These are phyloP conservation scores for Synanthedon tipuliformis DNA, from an alignment of 2,888 invertebrate genomes.

Conservation along the genomic window DNA sequence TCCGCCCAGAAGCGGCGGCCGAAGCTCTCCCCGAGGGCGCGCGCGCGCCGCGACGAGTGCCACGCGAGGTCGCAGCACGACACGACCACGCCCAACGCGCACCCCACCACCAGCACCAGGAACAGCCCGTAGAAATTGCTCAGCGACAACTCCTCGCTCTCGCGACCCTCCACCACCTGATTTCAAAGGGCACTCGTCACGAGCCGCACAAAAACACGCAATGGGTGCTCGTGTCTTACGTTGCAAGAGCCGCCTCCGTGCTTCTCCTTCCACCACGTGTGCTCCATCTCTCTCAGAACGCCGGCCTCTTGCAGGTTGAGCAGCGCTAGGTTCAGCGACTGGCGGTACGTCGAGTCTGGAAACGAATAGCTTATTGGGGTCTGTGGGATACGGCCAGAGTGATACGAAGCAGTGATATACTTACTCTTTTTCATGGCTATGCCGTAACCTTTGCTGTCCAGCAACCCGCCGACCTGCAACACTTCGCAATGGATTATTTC, in stretches of 20 bases:
- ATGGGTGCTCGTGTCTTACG: conserved; percentile 34
- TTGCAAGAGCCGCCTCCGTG: conserved; percentile 79
- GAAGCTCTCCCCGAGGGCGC: conserved; percentile 24
- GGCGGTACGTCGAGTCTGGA: conserved; percentile 78
- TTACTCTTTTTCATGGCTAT: conserved; percentile 85
- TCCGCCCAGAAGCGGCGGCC: conserved; percentile 33
- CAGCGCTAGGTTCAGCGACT: conserved; percentile 82
- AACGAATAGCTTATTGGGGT: neutral
- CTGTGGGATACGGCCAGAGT: neutral
- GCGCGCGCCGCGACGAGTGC: conserved; percentile 31
- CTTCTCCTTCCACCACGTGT: conserved; percentile 92
- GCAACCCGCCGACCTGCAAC: conserved; percentile 73
- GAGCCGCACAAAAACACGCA: neutral
- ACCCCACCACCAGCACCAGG: conserved; percentile 78
- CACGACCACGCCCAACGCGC: conserved; percentile 72
- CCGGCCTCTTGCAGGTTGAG: conserved; percentile 89
- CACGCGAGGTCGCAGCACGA: conserved; percentile 73
- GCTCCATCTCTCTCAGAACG: conserved; percentile 79
- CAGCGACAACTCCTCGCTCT: conserved; percentile 64
- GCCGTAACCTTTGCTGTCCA: conserved; percentile 89
- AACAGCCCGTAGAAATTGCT: conserved; percentile 86
- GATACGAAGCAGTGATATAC: conserved; percentile 7
- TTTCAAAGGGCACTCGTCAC: neutral
- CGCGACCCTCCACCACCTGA: conserved; percentile 37
- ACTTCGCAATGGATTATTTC: neutral